Evolutionary conservation across 1,140 invertebrate genomes (phyloP).

Genomic region (Prorops nasuta): DNA sequence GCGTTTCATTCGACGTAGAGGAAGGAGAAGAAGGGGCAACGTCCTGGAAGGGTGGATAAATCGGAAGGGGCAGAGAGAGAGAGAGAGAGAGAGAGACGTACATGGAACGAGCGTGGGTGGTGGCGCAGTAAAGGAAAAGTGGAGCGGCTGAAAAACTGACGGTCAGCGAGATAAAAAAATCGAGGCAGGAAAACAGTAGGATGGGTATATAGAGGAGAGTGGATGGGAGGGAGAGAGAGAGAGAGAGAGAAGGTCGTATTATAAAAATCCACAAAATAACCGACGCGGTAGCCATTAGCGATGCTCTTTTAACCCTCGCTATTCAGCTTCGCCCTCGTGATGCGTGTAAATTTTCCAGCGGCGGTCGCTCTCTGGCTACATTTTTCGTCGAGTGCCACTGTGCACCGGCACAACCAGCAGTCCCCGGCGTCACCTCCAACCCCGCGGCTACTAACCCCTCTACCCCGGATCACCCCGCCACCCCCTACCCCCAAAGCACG

Average conservation of each 20-base stretch:
- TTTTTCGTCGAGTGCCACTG: conserved; percentile 53
- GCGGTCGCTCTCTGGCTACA: conserved; percentile 51
- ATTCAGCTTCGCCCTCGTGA: conserved; percentile 52
- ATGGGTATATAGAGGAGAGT: neutral
- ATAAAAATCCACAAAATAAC: conserved; percentile 60
- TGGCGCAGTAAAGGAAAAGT: neutral
- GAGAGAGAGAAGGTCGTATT: conserved; percentile 37
- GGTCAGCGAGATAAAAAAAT: conserved; percentile 2
- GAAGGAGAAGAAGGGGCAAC: too few relatives aligned
- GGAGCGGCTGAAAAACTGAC: neutral
- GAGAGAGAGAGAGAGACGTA: neutral
- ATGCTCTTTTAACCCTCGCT: conserved; percentile 57
- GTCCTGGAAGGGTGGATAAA: neutral
- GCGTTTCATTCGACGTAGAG: too few relatives aligned
- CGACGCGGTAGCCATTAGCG: conserved; percentile 55
- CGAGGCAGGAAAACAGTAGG: neutral
- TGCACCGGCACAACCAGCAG: conserved; percentile 17
- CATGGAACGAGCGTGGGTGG: neutral
- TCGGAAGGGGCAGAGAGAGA: neutral
- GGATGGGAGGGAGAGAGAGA: neutral
- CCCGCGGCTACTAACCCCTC: conserved; percentile 14
- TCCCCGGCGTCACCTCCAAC: conserved; percentile 10
- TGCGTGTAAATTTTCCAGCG: conserved; percentile 58
- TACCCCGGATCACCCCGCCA: conserved; percentile 13
- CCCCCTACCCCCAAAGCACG: conserved; percentile 28